Evolutionary conservation across 1,140 invertebrate genomes (phyloP), one percentile per base, ranked within the genome.

Genomic region (Leptoteleia sp.): DNA sequence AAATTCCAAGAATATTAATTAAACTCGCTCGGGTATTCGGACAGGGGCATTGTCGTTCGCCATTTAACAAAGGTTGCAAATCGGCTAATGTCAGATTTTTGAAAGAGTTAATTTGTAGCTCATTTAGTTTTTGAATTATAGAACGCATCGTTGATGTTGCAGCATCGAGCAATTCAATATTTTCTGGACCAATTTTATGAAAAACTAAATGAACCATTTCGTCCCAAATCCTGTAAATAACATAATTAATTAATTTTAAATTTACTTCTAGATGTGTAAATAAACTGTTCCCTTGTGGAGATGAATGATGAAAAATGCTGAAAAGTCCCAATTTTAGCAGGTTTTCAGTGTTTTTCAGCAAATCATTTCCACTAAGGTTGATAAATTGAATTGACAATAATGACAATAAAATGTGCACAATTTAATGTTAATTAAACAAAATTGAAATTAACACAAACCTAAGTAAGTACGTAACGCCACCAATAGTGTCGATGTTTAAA

Each of bases 81-180:
- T 90, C 88, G 13, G 61, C 67, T 27, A 85, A 45, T 33, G 83
- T 89, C 67, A 91, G 80, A 17, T 87, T 64, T 27, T 83, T 62
- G 45, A 91, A 89, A 9, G 87, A 38, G 72, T 84, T 85, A 42
- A 83, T 17, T 79, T 84, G 12, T 35, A 62, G 27, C 55, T 86
- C 67, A 19, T 81, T 57, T 70, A 84, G 76, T 83, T 81, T 84
- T 81, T 88, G 72, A 13, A 94, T 83, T 11, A 92, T 89, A 33
- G 93, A 92, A 81, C 93, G 88, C 91, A 94, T 91, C 1, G 92
- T 91, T 17, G 92, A 91, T 9, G 93, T 93, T 8, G 91, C 90
- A 9, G 93, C 92, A 83, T 94, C 94, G 33, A 93, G 71, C 17
- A 93, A 81, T 25, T 91, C 90, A 7, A 86, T 68, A 31, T 92